Percentiles rank a stretch among this genome's conserved stretches.
phyloP scores from a whole-genome alignment of 2,888 invertebrate species.

The Drosophila meridionalis region DNA sequence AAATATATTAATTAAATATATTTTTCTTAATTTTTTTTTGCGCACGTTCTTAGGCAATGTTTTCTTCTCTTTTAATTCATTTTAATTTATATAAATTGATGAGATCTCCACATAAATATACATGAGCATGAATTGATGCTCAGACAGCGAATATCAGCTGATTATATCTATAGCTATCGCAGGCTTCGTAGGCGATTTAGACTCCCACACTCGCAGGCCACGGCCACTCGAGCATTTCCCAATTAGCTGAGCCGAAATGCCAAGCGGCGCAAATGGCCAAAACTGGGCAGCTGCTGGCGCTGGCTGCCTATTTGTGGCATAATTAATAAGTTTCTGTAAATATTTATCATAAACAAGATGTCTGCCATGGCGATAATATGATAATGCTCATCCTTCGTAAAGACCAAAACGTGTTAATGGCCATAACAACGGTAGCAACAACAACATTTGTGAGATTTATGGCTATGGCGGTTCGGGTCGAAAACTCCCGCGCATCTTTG shows the following conservation, averaged over 20 bases:
- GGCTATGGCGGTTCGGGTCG: constrained; percentile 26
- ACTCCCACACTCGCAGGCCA: constrained; percentile 50
- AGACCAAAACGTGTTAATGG: constrained; percentile 73
- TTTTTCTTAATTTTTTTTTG: too few relatives aligned
- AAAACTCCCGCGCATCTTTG: constrained; percentile 58
- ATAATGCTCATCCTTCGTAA: constrained; percentile 68
- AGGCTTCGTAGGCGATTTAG: constrained; percentile 26
- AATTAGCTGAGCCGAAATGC: constrained; percentile 70
- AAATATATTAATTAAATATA: background rate
- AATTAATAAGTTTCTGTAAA: constrained; percentile 75
- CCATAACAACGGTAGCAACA: constrained; percentile 24
- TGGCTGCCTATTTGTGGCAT: constrained; percentile 72
- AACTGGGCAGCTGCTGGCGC: constrained; percentile 19
- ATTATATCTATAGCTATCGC: constrained; percentile 19
- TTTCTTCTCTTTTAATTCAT: background rate
- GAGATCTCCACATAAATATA: constrained; percentile 36
- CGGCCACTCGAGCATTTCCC: constrained; percentile 50
- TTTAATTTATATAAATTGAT: constrained; percentile 1
- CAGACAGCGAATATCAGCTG: constrained; percentile 29
- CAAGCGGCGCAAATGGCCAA: constrained; percentile 25
- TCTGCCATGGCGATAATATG: constrained; percentile 63
- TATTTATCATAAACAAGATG: constrained; percentile 76
- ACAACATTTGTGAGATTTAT: constrained; percentile 41
- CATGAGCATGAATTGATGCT: constrained; percentile 39
- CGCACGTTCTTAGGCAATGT: too few relatives aligned